Percentiles rank a stretch among this genome's conserved stretches.
phyloP scores from a whole-genome alignment of 2,113 vertebrate species.

The Aphelocoma coerulescens region DNA sequence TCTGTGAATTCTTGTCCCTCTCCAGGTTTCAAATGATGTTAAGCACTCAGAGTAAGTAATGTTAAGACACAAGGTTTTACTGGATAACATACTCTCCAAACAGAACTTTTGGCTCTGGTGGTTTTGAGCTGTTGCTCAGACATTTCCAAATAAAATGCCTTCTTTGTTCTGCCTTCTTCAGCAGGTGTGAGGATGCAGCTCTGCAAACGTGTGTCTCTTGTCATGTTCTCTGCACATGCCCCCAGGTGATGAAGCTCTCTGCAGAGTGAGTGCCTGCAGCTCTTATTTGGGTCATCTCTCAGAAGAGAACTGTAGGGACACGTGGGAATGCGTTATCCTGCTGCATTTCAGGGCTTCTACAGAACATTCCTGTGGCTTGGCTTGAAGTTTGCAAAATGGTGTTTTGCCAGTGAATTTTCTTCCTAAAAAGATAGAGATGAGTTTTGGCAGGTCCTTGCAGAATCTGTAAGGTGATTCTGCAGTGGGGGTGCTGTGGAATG shows the following conservation, averaged over 20 bases:
- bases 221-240: not conserved
- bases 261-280: not conserved
- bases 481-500: not conserved
- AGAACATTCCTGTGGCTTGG: not conserved
- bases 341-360: not conserved
- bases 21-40: not conserved
- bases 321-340: fast-evolving
- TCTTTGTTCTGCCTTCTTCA: not conserved
- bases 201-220: not conserved
- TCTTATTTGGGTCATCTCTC: not conserved
- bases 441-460: not conserved
- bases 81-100: not conserved
- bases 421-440: not conserved
- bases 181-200: not conserved
- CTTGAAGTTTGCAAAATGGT: not conserved
- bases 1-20: not conserved
- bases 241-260: not conserved
- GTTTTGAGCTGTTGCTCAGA: not conserved
- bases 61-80: not conserved
- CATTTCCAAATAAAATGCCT: not conserved
- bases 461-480: not conserved
- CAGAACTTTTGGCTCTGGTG: not conserved
- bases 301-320: not conserved
- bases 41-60: not conserved
- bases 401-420: not conserved